Conservation (phyloP, 1,140 invertebrate genomes). For the Macrobrachium rosenbergii region DNA sequence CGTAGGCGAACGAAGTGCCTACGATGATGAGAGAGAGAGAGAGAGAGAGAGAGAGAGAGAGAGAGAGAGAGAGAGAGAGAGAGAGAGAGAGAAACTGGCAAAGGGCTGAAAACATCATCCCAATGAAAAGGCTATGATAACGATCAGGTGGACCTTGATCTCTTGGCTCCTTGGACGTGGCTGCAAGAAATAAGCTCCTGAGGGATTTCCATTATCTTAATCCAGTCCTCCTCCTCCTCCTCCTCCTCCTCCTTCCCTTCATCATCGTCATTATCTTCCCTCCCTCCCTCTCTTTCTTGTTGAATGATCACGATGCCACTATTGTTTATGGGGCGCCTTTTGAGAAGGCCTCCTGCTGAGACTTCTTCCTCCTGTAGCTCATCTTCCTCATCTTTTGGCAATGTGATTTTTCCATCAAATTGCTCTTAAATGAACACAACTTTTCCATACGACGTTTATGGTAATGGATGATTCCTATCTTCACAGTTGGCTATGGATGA, state of each 20-base stretch:
- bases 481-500: too few relatives aligned
- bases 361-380: too few relatives aligned
- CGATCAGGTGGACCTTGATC: background rate
- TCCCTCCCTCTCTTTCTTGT: background rate
- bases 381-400: too few relatives aligned
- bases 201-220: background rate
- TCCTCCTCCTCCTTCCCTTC: background rate
- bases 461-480: too few relatives aligned
- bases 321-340: background rate
- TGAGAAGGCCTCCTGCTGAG: too few relatives aligned
- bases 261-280: background rate
- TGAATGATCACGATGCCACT: background rate
- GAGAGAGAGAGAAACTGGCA: constrained; percentile 7
- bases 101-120: background rate
- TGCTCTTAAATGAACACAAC: too few relatives aligned
- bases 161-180: background rate
- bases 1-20: background rate
- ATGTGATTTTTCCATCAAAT: too few relatives aligned
- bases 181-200: background rate
- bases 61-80: background rate
- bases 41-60: constrained; percentile 1
- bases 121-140: background rate
- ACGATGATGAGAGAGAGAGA: too few relatives aligned
- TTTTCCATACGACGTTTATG: too few relatives aligned
- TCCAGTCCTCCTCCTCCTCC: background rate